Conservation (phyloP, 2,797 vertebrate species). For the Pogonophryne albipinna region DNA sequence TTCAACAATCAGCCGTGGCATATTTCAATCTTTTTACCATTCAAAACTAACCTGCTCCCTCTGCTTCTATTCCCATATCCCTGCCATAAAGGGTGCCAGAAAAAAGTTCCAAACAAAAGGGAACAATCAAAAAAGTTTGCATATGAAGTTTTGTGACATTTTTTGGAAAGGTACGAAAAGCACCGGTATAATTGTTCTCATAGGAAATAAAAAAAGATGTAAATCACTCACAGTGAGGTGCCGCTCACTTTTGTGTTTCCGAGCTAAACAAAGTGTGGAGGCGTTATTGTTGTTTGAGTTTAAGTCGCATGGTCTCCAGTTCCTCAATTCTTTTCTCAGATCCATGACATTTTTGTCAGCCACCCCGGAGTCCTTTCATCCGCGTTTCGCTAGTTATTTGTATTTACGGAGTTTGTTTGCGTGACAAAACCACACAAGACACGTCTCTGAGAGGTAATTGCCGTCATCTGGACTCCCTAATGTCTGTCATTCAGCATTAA, state of each 20-base stretch:
- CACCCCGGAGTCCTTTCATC: slow-evolving; percentile 56
- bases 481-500: slow-evolving; percentile 80
- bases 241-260: neutral
- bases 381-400: slow-evolving; percentile 64
- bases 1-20: slow-evolving; percentile 46
- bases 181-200: slow-evolving; percentile 53
- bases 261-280: slow-evolving; percentile 48
- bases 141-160: slow-evolving; percentile 44
- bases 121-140: slow-evolving; percentile 50
- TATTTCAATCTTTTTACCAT: slow-evolving; percentile 62
- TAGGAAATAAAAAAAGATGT: slow-evolving; percentile 42
- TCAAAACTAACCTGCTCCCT: slow-evolving; percentile 63
- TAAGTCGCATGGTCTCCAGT: slow-evolving; percentile 40
- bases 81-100: slow-evolving; percentile 34
- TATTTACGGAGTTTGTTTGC: slow-evolving; percentile 81
- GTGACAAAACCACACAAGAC: slow-evolving; percentile 71
- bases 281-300: slow-evolving; percentile 40
- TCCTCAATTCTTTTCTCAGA: slow-evolving; percentile 29
- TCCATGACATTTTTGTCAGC: slow-evolving; percentile 73
- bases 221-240: slow-evolving; percentile 16
- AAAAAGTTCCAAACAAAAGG: slow-evolving; percentile 53
- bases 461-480: slow-evolving; percentile 78
- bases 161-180: slow-evolving; percentile 32
- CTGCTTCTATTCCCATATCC: slow-evolving; percentile 27
- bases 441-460: slow-evolving; percentile 73